Evolutionary conservation across 2,888 invertebrate species (phyloP), one percentile per base, ranked within the genome.

Genomic region (Harpalus rufipes): DNA sequence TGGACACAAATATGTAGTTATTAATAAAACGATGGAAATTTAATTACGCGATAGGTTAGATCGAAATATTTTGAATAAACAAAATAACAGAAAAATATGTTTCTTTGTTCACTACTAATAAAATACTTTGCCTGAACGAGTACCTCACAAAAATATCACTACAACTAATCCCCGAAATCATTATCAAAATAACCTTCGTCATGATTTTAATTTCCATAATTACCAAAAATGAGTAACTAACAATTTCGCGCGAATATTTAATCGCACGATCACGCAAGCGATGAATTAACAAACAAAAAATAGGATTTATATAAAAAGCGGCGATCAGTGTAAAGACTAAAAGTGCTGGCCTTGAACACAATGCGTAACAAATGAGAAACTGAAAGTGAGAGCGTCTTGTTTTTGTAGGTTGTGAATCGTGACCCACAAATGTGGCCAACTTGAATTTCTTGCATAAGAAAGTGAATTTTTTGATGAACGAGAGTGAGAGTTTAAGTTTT

Each of bases 291-390:
- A 44, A 79, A 61, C 16, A 65, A 81, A 80, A 80, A 59, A 41
- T n/a, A 6, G 41, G 10, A 21, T 51, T 51, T 25, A 1, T 32
- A 59, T 44, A 81, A 81, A 81, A 81, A 63, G 44, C 51, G 21
- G 44, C 25, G 21, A 14, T 59, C 41, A 32, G 10, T 1, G 72
- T 74, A n/a, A n/a, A n/a, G n/a, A 44, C 41, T 16, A 74, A 44
- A 74, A 74, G 18, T 8, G 78, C 14, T 78, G 81, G 81, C 81
- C 81, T 81, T 81, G 81, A 81, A 81, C 81, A 44, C 81, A 81
- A 81, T 81, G 65, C 81, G 81, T 63, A 81, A 61, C 81, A 65
- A 81, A 81, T 81, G 44, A 65, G 65, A 81, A 51, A 18, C 81
- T 21, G 81, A 81, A 81, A 81, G 81, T 65, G 65, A 81, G 65